Evolutionary conservation across 2,113 vertebrate genomes (phyloP), one percentile per base, ranked within the genome.

Genomic region (Saiga tatarica): DNA sequence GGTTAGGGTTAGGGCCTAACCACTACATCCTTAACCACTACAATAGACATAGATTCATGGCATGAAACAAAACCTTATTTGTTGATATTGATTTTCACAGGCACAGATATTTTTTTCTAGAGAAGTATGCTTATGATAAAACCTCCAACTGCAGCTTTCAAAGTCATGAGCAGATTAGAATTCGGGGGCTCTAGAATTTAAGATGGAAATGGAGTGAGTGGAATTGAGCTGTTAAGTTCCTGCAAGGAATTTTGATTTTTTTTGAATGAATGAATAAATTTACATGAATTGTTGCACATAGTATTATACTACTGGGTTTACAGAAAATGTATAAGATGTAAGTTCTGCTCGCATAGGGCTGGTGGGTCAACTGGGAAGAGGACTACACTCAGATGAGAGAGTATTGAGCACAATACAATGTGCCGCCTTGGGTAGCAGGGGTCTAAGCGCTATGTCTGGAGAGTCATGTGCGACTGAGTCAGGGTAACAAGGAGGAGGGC

Each of bases 231-330:
- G 1, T 42, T n/a, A 53, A 33, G 33, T 52, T 86, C 90, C 30
- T 45, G 33, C 0, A 2, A 39, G 55, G 59, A 62, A 71, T 83
- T 78, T 47, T 64, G 19, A 71, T 39, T 87, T 95, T 36, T 53
- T 92, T 60, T 84, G 28, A 76, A 62, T 85, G 17, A n/a, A 92
- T 55, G 23, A 96, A 91, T 87, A 81, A 36, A 84, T 95, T 57
- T 91, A 50, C 28, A 53, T 53, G 6, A 42, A 21, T 47, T 86
- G 39, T n/a, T 33, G 57, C 39, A 45, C 23, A 76, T 25, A 33
- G 9, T 50, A 25, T 84, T 89, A 28, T 33, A 47, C 28, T 26
- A 26, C 45, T 39, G 33, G 25, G 1, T 28, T 95, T 82, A 67
- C 39, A 55, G 83, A 93, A 88, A 89, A 87, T 59, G 28, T 42